phyloP scores from a whole-genome alignment of 1,140 invertebrate genomes.

The Plodia interpunctella region DNA sequence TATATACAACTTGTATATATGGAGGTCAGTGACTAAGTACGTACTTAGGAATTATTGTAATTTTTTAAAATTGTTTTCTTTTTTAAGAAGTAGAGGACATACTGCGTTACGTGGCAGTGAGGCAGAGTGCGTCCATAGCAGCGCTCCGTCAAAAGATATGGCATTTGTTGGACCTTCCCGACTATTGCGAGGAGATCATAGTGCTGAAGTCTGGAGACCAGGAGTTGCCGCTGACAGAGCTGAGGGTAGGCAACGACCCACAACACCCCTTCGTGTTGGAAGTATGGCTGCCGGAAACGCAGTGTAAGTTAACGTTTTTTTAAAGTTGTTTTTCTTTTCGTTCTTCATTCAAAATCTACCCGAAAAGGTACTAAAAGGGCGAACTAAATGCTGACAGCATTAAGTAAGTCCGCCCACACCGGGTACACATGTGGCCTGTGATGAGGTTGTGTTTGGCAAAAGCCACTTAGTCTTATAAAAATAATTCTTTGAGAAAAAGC shows the following conservation, averaged over 20 bases:
- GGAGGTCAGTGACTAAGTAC: too few relatives aligned
- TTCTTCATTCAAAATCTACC: too few relatives aligned
- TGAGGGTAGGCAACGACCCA: slow-evolving; percentile 57
- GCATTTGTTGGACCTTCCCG: slow-evolving; percentile 60
- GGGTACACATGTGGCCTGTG: too few relatives aligned
- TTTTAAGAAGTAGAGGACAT: slow-evolving; percentile 30
- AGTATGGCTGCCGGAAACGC: slow-evolving; percentile 49
- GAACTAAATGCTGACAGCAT: too few relatives aligned
- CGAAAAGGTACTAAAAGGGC: too few relatives aligned
- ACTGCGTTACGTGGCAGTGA: slow-evolving; percentile 56
- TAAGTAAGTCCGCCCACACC: too few relatives aligned
- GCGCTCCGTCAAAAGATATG: slow-evolving; percentile 58
- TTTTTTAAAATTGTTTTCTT: background rate
- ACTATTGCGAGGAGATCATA: slow-evolving; percentile 63
- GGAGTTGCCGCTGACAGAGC: slow-evolving; percentile 50
- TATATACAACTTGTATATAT: too few relatives aligned
- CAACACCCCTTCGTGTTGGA: slow-evolving; percentile 58
- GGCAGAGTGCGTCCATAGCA: slow-evolving; percentile 48
- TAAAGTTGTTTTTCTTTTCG: too few relatives aligned
- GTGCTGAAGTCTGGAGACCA: slow-evolving; percentile 43
- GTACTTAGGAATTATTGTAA: background rate
- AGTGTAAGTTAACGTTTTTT: slow-evolving; percentile 26
- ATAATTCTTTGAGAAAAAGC: too few relatives aligned
- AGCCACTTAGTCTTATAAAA: too few relatives aligned
- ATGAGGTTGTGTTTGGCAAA: too few relatives aligned